phyloP scores from a whole-genome alignment of 2,113 vertebrate genomes.

The Epinephelus moara region DNA sequence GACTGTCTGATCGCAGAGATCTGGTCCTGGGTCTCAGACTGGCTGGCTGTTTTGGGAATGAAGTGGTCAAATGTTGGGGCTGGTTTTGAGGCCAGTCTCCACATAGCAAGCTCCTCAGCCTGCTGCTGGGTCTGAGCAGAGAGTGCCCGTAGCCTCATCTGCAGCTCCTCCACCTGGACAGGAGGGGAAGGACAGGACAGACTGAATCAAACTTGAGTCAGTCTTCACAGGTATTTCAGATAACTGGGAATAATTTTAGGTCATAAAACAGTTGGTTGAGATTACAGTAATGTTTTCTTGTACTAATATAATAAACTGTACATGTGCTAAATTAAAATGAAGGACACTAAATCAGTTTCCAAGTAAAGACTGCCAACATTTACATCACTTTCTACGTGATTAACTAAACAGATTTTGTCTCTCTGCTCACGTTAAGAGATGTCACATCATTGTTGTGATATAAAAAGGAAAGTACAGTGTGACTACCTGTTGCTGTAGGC shows the following conservation, averaged over 20 bases:
- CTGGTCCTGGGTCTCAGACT: conserved; percentile 22
- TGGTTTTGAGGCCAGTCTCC: conserved; percentile 75
- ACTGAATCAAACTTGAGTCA: neutral
- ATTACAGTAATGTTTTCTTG: neutral
- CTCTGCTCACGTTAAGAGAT: neutral
- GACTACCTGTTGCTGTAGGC: conserved; percentile 70
- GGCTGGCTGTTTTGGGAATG: conserved; percentile 8
- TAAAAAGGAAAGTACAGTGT: neutral
- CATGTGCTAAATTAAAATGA: neutral
- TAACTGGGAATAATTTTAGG: neutral
- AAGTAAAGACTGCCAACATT: neutral
- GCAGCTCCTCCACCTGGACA: conserved; percentile 81
- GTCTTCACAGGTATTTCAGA: neutral
- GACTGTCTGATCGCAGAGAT: conserved; percentile 1
- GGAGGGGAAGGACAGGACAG: conserved; percentile 15
- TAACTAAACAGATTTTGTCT: neutral
- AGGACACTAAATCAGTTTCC: neutral
- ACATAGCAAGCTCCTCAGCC: conserved; percentile 78
- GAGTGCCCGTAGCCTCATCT: conserved; percentile 68
- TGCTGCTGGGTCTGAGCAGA: conserved; percentile 75
- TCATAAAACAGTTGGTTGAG: no score
- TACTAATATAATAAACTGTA: neutral
- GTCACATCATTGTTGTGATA: neutral
- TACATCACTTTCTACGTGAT: neutral
- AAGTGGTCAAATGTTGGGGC: conserved; percentile 44